phyloP scores from a whole-genome alignment of 2,888 invertebrate genomes.

The Prionchulus punctatus region DNA sequence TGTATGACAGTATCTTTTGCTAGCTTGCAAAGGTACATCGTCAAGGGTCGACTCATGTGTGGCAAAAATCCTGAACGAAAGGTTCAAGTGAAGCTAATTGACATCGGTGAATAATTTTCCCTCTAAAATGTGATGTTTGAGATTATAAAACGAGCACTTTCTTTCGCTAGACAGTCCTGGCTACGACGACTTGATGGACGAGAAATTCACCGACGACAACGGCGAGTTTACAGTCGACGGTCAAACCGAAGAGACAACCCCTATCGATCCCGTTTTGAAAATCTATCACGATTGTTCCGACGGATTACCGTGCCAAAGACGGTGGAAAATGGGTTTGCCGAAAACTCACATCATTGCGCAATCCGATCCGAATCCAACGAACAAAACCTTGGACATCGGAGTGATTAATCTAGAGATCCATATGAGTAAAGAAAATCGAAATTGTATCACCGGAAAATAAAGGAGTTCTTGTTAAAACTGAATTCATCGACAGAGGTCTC shows the following conservation, averaged over 20 bases:
- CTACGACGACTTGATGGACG: slow-evolving; percentile 20
- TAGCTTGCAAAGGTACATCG: slow-evolving; percentile 5
- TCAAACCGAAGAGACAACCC: slow-evolving; percentile 24
- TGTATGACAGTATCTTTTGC: too few relatives aligned
- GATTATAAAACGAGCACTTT: background rate
- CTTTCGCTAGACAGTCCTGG: slow-evolving; percentile 17
- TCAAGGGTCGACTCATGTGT: slow-evolving; percentile 9
- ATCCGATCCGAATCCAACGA: background rate
- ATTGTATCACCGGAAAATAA: background rate
- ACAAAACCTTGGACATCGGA: background rate
- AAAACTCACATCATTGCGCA: slow-evolving; percentile 24
- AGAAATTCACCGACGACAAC: slow-evolving; percentile 15
- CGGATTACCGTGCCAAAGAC: slow-evolving; percentile 14
- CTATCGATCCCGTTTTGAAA: slow-evolving; percentile 26
- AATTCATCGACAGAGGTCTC: too few relatives aligned
- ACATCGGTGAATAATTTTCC: slow-evolving; percentile 14
- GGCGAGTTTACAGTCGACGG: slow-evolving; percentile 24
- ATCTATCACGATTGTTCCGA: slow-evolving; percentile 25
- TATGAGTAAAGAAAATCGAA: background rate
- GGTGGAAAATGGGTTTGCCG: slow-evolving; percentile 31
- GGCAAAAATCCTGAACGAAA: background rate
- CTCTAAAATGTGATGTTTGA: background rate
- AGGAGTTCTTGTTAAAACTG: too few relatives aligned
- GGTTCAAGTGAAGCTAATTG: slow-evolving; percentile 18
- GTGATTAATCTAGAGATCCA: background rate